Evolutionary conservation across 2,797 vertebrate genomes (phyloP), one percentile per base, ranked within the genome.

Genomic region (Tiaroga cobitis): DNA sequence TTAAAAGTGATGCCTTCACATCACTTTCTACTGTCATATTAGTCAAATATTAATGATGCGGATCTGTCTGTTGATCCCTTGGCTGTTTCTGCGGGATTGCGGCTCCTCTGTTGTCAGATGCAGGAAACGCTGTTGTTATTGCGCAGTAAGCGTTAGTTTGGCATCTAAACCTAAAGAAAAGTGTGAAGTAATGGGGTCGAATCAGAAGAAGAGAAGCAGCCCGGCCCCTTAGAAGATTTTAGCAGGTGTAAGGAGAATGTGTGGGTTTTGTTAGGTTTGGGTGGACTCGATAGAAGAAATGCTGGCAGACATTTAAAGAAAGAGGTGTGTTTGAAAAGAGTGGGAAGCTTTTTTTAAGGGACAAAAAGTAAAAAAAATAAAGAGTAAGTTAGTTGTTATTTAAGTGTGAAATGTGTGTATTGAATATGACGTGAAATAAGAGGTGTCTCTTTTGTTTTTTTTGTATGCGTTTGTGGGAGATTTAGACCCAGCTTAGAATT

Each of bases 1-100:
- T 95, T 95, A 95, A 95, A 95, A 93, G 89, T 94, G 93, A 95
- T 91, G 91, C 91, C 89, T 92, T 90, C 91, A 91, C 89, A 94
- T 94, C 90, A 92, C 80, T 86, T 85, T 77, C 19, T 89, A 88
- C 92, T 93, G 94, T 93, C 93, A 93, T 92, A 93, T 94, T 94
- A 94, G 90, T 94, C 75, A 93, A 94, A 93, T 94, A 94, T 93
- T 93, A 92, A 95, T 93, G 91, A 84, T 85, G 90, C 87, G 85
- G 83, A 90, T 56, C 72, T 78, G 89, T 90, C 80, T 85, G 87
- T 91, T 91, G 91, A 92, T 92, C 87, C 89, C 85, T 87, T 85
- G 77, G 21, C 89, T 81, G 34, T 80, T 83, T 54, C 34, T 82
- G 51, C 16, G 26, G 56, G 61, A 83, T 63, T 85, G 88, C 68